Percentiles rank a stretch among this genome's conserved stretches.
These are phyloP conservation scores for Herpailurus yagouaroundi DNA, from an alignment of 2,113 vertebrate genomes.

Conservation along the genomic window DNA sequence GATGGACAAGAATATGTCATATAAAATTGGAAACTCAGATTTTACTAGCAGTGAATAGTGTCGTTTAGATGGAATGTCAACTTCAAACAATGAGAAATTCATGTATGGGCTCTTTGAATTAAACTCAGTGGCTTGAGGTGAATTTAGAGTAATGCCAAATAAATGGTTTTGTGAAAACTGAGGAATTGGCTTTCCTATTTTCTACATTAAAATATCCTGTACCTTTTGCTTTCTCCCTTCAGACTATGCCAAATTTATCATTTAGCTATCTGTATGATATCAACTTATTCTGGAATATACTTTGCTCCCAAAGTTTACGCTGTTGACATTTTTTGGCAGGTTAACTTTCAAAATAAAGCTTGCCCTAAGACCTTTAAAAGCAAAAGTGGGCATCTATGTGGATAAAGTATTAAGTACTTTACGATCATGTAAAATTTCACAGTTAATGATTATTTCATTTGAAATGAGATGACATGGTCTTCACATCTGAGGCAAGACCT, in stretches of 20 bases:
- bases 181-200: not conserved
- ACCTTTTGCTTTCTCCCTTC: not conserved
- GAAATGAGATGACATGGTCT: not conserved
- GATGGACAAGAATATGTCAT: not conserved
- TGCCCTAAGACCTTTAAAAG: not conserved
- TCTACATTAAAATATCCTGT: not conserved
- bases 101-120: not conserved
- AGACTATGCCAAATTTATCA: not conserved
- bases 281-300: not conserved
- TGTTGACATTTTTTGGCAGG: constrained; percentile 13
- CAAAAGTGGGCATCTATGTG: not conserved
- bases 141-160: not conserved
- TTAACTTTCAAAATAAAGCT: not conserved
- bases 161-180: not conserved
- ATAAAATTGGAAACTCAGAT: not conserved
- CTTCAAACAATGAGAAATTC: not conserved
- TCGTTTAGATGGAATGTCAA: not conserved
- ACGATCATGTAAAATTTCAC: not conserved
- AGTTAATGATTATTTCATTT: not conserved
- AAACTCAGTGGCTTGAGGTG: not conserved
- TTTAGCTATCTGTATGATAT: not conserved
- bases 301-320: not conserved
- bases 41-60: not conserved
- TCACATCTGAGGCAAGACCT: not conserved
- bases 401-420: not conserved